Percentiles rank a stretch among this genome's conserved stretches.
phyloP scores from a whole-genome alignment of 2,113 vertebrate genomes.

The Corythaeola cristata region DNA sequence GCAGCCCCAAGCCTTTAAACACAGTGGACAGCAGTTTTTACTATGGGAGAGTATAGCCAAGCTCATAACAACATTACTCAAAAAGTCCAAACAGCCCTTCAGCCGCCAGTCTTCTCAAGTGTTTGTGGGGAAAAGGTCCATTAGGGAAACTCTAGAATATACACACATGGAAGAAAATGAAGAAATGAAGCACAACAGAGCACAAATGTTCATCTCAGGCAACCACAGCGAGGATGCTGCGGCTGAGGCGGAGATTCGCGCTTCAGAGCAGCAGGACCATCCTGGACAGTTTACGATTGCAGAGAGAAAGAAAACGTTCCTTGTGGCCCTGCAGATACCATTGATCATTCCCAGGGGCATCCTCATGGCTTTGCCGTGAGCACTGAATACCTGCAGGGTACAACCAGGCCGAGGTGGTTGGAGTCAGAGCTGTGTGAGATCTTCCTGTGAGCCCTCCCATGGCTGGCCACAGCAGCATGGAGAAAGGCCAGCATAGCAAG shows the following conservation, averaged over 20 bases:
- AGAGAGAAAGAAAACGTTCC: background rate
- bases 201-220: background rate
- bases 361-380: background rate
- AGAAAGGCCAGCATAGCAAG: background rate
- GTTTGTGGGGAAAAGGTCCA: slow-evolving; percentile 39
- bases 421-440: background rate
- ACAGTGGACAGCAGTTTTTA: slow-evolving; percentile 53
- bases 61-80: slow-evolving; percentile 63
- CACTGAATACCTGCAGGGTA: background rate
- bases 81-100: slow-evolving; percentile 59
- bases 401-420: background rate
- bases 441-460: background rate
- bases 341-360: background rate
- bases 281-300: background rate
- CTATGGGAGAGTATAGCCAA: slow-evolving; percentile 24
- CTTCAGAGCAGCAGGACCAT: background rate
- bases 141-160: slow-evolving; percentile 51
- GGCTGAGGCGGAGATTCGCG: accelerated
- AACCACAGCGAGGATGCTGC: background rate
- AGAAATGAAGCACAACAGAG: background rate
- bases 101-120: slow-evolving; percentile 47
- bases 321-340: background rate
- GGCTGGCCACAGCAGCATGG: background rate
- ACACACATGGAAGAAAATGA: slow-evolving; percentile 45
- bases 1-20: slow-evolving; percentile 47